phyloP scores from a whole-genome alignment of 2,888 invertebrate genomes.

The Chrysolina americana region DNA sequence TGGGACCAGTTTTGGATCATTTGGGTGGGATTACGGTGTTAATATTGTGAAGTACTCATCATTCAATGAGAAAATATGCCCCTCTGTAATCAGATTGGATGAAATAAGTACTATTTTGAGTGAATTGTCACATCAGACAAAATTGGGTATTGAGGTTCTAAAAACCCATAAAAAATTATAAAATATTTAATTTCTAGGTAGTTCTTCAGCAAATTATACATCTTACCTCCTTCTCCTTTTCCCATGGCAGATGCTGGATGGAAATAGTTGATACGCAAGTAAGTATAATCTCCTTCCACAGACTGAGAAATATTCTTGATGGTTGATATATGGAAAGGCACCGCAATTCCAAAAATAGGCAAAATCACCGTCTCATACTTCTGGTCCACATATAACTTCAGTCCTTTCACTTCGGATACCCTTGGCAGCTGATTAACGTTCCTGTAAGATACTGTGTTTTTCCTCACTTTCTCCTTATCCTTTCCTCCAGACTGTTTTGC shows the following conservation, averaged over 20 bases:
- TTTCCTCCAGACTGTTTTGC: slow-evolving; percentile 90
- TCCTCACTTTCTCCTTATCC: slow-evolving; percentile 90
- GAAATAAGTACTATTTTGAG: too few species aligned
- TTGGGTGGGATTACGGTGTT: too few species aligned
- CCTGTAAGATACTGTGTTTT: slow-evolving; percentile 97
- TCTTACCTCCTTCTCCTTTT: slow-evolving; percentile 79
- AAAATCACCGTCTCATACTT: slow-evolving; percentile 99
- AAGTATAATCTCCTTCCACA: slow-evolving; percentile 99
- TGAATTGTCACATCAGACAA: too few species aligned
- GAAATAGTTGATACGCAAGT: slow-evolving; percentile 97
- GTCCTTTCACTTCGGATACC: slow-evolving; percentile 92
- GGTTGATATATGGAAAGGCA: slow-evolving; percentile 98
- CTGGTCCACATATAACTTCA: slow-evolving; percentile 96
- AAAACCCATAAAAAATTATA: too few species aligned
- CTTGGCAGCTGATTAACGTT: slow-evolving; percentile 92
- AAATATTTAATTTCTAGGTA: neutral
- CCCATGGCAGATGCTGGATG: slow-evolving; percentile 98
- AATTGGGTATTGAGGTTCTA: too few species aligned
- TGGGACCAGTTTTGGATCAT: too few species aligned
- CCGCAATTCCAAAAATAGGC: slow-evolving; percentile 95
- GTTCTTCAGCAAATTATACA: neutral
- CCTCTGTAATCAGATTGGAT: too few species aligned
- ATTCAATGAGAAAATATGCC: too few species aligned
- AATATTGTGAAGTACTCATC: too few species aligned
- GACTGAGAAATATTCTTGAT: slow-evolving; percentile 99